Evolutionary conservation across 2,113 vertebrate genomes (phyloP).

Genomic region (Pithys albifrons): DNA sequence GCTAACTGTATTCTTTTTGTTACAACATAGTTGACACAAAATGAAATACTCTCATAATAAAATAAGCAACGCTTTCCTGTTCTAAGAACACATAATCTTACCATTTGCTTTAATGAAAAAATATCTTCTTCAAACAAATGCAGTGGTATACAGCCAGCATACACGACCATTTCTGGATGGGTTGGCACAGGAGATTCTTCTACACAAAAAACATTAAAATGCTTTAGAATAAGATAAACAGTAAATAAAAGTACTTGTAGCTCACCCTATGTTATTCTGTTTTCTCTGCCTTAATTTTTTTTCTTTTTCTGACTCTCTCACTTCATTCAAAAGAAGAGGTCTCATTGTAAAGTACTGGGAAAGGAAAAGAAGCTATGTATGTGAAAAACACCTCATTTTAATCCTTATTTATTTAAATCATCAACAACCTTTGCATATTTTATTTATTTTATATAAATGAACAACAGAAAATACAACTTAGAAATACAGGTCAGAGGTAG

Average conservation of each 20-base stretch:
- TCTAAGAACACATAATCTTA: constrained; percentile 63
- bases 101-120: constrained; percentile 80
- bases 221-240: not conserved
- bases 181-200: constrained; percentile 57
- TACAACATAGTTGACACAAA: not conserved
- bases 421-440: not conserved
- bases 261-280: not conserved
- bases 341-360: not conserved
- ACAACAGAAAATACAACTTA: not conserved
- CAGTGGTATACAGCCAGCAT: constrained; percentile 79
- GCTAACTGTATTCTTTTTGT: not conserved
- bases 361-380: not conserved
- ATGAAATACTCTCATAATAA: not conserved
- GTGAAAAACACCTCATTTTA: not conserved
- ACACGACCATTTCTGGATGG: constrained; percentile 75
- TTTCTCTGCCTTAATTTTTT: not conserved
- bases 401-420: not conserved
- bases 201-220: constrained; percentile 46
- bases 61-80: not conserved
- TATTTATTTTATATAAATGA: not conserved
- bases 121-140: constrained; percentile 78
- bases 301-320: not conserved
- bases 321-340: not conserved
- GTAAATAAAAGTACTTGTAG: not conserved
- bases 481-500: not conserved